Evolutionary conservation across 2,888 invertebrate genomes (phyloP), one percentile per base, ranked within the genome.

Genomic region (Monopis laevigella): DNA sequence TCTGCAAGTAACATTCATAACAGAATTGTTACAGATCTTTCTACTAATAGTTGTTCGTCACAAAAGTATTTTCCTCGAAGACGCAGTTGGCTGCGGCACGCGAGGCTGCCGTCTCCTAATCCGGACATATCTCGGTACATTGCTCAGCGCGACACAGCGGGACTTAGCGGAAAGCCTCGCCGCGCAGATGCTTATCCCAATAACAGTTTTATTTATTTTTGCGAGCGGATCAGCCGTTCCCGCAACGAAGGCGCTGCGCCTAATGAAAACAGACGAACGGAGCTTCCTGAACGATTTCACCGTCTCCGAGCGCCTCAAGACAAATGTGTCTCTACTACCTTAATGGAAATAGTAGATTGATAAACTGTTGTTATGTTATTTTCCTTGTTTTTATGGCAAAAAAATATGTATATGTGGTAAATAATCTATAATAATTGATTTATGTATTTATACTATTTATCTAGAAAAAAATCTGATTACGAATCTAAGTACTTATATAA

Each of bases 171-270:
- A 75, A 75, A 75, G 73, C 75, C 75, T 65, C 63, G 61, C 7
- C 58, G 65, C 62, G 71, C 77, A 78, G 77, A 78, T 77, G 77
- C 71, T 78, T 78, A 77, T 77, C 80, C 72, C 78, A 78, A 78
- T 78, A 80, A 78, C 78, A 78, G 74, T 78, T 78, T 80, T 80
- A 78, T 78, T 78, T 80, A 78, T 80, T 78, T 78, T 77, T 77
- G 71, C 71, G 64, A 68, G 67, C 67, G 66, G 48, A 65, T 74
- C 73, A 77, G 77, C 77, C 73, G 48, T 67, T 67, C 68, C 66
- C 72, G 49, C 62, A 55, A 71, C 27, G 11, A 21, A 39, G 26
- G 14, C 26, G 11, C 67, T 64, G 59, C 56, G 57, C 59, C 64
- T 73, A 74, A 77, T 74, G 77, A 77, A 73, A 78, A 75, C 70